Evolutionary conservation across 2,797 vertebrate genomes (phyloP).

Genomic region (Falco biarmicus): DNA sequence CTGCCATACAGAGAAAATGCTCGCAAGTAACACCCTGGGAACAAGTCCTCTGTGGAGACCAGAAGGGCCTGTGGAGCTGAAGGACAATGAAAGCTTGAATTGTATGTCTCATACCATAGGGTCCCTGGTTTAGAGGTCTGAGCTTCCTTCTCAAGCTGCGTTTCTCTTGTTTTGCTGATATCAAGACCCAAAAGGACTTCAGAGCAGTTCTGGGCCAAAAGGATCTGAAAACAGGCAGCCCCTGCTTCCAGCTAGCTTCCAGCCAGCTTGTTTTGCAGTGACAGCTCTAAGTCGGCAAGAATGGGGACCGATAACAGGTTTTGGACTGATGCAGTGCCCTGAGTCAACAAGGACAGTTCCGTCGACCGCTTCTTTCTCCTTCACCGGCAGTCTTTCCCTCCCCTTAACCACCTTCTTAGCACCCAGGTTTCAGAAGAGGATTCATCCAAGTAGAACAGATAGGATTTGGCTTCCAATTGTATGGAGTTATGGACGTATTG

Average conservation of each 20-base stretch:
- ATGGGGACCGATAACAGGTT: fast-evolving
- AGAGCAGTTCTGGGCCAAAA: neutral
- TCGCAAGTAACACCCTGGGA: fast-evolving
- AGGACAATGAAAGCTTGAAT: too few species aligned
- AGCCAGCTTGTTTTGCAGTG: neutral
- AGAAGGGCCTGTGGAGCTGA: too few species aligned
- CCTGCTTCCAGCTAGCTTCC: neutral
- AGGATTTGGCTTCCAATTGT: too few species aligned
- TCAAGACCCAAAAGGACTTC: neutral
- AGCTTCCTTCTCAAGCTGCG: neutral
- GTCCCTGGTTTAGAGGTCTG: neutral
- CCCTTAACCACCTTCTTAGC: neutral
- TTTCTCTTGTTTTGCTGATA: neutral
- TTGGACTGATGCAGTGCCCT: neutral
- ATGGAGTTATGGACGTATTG: neutral
- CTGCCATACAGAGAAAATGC: too few species aligned
- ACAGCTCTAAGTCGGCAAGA: neutral
- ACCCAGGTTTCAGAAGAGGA: too few species aligned
- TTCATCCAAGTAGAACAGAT: neutral
- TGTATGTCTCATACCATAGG: fast-evolving
- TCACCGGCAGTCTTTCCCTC: neutral
- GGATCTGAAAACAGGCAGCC: too few species aligned
- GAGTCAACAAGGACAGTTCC: fast-evolving
- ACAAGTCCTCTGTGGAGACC: too few species aligned
- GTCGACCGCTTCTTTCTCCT: too few species aligned